Evolutionary conservation across 2,113 vertebrate genomes (phyloP).

Genomic region (Forbesichthys agassizii): DNA sequence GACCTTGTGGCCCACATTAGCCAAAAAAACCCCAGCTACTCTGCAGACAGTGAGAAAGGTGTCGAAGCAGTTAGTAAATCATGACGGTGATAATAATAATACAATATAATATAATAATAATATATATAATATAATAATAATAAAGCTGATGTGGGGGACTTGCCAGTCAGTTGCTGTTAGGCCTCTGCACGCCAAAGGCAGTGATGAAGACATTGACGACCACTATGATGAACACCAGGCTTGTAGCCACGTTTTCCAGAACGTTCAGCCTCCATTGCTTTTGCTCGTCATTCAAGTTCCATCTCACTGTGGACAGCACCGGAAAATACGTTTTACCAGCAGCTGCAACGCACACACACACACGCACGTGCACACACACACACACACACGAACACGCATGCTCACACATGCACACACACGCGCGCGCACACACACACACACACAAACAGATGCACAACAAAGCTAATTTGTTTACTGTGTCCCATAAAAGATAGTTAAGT

Average conservation of each 20-base stretch:
- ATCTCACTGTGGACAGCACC: slow-evolving; percentile 78
- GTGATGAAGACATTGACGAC: slow-evolving; percentile 92
- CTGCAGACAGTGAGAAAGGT: slow-evolving; percentile 17
- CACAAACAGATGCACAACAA: not conserved
- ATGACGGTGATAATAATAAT: slow-evolving; percentile 12
- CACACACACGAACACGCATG: not conserved
- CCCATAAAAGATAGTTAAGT: slow-evolving; percentile 28
- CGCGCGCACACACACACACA: not conserved
- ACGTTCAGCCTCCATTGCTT: slow-evolving; percentile 84
- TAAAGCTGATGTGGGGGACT: slow-evolving; percentile 17
- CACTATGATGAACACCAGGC: slow-evolving; percentile 86
- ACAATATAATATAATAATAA: no score
- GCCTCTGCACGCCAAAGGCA: slow-evolving; percentile 87
- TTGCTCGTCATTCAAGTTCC: slow-evolving; percentile 87
- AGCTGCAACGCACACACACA: not conserved
- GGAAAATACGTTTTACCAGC: slow-evolving; percentile 13
- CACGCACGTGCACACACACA: slow-evolving; percentile 6
- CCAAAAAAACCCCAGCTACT: slow-evolving; percentile 24
- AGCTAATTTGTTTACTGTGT: slow-evolving; percentile 22
- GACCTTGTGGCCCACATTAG: slow-evolving; percentile 24
- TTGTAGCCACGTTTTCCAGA: slow-evolving; percentile 86
- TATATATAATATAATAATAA: no score
- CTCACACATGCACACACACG: not conserved
- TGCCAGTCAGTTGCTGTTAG: slow-evolving; percentile 42
- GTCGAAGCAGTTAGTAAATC: not conserved